Evolutionary conservation across 2,888 invertebrate species (phyloP).

Genomic region (Torymus auratus): DNA sequence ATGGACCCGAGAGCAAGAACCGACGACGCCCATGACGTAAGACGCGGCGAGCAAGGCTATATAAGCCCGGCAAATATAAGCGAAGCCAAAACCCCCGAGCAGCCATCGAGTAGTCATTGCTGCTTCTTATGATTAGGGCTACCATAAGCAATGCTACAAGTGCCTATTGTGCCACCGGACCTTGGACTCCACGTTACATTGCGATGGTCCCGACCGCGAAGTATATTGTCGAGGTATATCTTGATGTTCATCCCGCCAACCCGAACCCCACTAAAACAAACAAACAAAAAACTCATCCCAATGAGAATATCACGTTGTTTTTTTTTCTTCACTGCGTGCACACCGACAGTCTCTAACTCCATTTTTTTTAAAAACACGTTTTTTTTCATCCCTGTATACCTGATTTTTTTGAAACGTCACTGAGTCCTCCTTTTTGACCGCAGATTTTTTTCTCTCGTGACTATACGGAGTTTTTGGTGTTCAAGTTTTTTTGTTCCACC

Average conservation of each 20-base stretch:
- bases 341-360: not conserved
- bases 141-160: conserved; percentile 94
- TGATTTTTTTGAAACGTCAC: not conserved
- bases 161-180: conserved; percentile 90
- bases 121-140: conserved; percentile 82
- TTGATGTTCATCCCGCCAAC: conserved; percentile 59
- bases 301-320: conserved; percentile 7
- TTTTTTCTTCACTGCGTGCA: conserved; percentile 2
- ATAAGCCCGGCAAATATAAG: conserved; percentile 2
- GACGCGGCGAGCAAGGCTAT: too few relatives aligned
- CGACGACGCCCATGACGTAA: not conserved
- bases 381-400: not conserved
- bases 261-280: conserved; percentile 37
- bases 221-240: conserved; percentile 93
- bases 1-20: conserved; percentile 11
- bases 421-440: not conserved
- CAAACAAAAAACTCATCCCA: too few relatives aligned
- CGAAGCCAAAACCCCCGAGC: conserved; percentile 23
- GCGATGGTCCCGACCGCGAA: conserved; percentile 94
- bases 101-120: conserved; percentile 63
- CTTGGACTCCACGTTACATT: conserved; percentile 92
- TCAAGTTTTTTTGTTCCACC: conserved; percentile 1
- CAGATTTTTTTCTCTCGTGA: conserved; percentile 2
- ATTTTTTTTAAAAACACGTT: not conserved
- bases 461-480: conserved; percentile 24